Evolutionary conservation across 2,888 invertebrate genomes (phyloP).

Genomic region (Phragmatobia fuliginosa): DNA sequence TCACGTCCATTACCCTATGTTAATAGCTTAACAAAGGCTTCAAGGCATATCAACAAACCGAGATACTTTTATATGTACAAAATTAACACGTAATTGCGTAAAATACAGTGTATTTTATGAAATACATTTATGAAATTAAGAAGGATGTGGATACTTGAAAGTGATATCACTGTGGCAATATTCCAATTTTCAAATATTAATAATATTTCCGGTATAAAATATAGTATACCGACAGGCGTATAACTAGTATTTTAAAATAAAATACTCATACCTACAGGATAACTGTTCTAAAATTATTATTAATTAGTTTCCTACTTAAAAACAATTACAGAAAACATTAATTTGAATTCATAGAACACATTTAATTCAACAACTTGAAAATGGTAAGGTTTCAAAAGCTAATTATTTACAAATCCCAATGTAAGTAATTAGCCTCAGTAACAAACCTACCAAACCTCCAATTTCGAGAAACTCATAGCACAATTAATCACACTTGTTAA

Average conservation of each 20-base stretch:
- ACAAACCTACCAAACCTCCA: neutral
- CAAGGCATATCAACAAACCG: constrained; percentile 50
- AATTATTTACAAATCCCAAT: neutral
- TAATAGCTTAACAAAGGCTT: constrained; percentile 50
- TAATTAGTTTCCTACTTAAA: neutral
- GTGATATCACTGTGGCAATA: no score
- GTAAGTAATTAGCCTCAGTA: neutral
- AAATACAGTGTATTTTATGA: constrained; percentile 4
- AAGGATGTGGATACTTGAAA: no score
- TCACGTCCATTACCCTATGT: constrained; percentile 52
- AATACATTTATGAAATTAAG: no score
- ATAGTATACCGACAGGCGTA: no score
- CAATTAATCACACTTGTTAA: neutral
- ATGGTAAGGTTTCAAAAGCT: no score
- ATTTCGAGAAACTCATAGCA: neutral
- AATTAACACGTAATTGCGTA: constrained; percentile 25
- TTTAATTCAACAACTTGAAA: no score
- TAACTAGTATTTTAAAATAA: no score
- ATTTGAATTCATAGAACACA: neutral
- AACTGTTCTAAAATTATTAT: no score
- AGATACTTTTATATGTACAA: constrained; percentile 39
- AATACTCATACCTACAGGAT: no score
- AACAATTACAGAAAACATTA: neutral
- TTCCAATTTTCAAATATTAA: no score
- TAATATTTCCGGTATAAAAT: no score